Base-by-base conservation (phyloP, 2,888 invertebrate species). In the Drosophila quinaria region DNA sequence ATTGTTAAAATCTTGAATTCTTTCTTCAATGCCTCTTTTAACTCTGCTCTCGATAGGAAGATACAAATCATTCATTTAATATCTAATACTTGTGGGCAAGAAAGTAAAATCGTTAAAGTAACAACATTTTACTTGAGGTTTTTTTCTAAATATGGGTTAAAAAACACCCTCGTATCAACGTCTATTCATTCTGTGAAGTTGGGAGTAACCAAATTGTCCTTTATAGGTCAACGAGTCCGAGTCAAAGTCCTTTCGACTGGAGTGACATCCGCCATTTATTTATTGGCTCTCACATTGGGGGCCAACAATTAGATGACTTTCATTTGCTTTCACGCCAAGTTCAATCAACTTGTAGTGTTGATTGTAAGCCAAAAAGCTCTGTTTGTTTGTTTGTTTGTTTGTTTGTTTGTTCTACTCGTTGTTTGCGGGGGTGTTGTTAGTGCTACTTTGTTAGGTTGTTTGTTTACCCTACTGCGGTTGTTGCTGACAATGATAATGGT, bases 261-360 rank as follows among this genome's bases (percentile, higher is more conserved):
- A 39, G 39, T 11, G 11, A 11, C 15, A 17, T 5, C 5, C 13
- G 4, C 15, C 15, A 19, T 11, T 11, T 19, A 19, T 19, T 25
- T 15, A 51, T 22, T 55, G 6, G 9, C 17, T n/a, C 10, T 11
- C 29, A 13, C 39, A 13, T 39, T 11, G 29, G 33, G 55, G 55
- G 9, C n/a, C 19, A 41, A 46, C 54, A 54, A 29, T 59, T 44
- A 60, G 51, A 70, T 25, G 51, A 56, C 29, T 63, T 55, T 52
- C 41, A 73, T 73, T 60, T 73, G 70, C 51, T 50, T 59, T 31
- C 17, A 33, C 47, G 52, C 49, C 51, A 54, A 50, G 54, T 60
- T 61, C 49, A 61, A 46, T 67, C 62, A 70, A 67, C 70, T 66
- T 74, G 61, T n/a, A 19, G 59, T 56, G 59, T 60, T 56, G 35